These are phyloP conservation scores for Drosophila persimilis DNA, from an alignment of 1,140 invertebrate species.

Conservation along the genomic window DNA sequence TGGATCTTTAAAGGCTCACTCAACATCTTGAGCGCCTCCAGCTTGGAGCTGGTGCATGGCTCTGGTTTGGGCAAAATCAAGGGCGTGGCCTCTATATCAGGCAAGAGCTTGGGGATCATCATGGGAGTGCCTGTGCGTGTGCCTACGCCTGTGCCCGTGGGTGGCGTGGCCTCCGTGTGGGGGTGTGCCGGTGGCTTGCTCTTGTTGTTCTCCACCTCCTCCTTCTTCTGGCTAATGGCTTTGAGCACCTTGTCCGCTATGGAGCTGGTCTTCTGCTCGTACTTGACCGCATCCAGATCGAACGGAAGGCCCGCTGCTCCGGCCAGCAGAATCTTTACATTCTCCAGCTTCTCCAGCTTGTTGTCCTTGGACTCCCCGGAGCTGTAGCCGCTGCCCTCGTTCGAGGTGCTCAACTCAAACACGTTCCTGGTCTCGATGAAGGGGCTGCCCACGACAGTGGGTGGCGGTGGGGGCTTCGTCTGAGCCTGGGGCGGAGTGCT, in stretches of 20 bases:
- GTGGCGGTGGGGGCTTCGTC: conserved; percentile 22
- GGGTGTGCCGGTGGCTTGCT: conserved; percentile 24
- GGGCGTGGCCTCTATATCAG: too few relatives aligned
- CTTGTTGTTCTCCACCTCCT: conserved; percentile 76
- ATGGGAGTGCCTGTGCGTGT: too few relatives aligned
- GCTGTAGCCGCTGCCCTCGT: conserved; percentile 72
- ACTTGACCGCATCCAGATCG: conserved; percentile 72
- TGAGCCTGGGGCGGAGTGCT: conserved; percentile 49
- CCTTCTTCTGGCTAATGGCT: conserved; percentile 84
- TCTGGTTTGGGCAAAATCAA: conserved; percentile 8
- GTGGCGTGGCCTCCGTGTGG: too few relatives aligned
- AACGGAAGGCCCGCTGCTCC: conserved; percentile 59
- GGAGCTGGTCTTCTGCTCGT: conserved; percentile 83
- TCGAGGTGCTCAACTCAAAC: conserved; percentile 74
- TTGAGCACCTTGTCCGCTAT: conserved; percentile 86
- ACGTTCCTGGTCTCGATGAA: conserved; percentile 83
- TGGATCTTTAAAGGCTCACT: conserved; percentile 70
- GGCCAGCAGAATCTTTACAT: conserved; percentile 72
- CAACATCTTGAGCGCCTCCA: conserved; percentile 41
- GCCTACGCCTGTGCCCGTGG: too few relatives aligned
- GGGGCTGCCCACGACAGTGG: conserved; percentile 80
- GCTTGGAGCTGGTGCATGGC: conserved; percentile 10
- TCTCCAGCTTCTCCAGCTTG: conserved; percentile 85
- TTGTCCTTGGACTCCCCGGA: conserved; percentile 82
- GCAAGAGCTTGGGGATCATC: neutral